phyloP scores from a whole-genome alignment of 2,888 invertebrate genomes.

The Lapara coniferarum region DNA sequence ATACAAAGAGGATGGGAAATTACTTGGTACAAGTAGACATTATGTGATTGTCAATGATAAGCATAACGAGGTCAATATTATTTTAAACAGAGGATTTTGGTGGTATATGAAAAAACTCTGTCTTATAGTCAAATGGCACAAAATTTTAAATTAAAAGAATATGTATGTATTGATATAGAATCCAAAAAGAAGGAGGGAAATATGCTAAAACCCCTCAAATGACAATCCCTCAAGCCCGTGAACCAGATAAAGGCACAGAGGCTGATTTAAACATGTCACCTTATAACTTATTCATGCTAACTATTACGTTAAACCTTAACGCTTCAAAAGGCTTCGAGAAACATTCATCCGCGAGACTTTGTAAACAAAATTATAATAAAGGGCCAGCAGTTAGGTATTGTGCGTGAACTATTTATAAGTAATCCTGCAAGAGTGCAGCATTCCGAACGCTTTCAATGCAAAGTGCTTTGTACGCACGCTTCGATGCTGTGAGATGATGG shows the following conservation, averaged over 20 bases:
- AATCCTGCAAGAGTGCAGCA: constrained; percentile 16
- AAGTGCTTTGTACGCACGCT: constrained; percentile 39
- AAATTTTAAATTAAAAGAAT: background rate
- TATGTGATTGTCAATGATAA: too few species aligned
- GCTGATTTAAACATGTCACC: constrained; percentile 18
- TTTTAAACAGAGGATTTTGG: too few species aligned
- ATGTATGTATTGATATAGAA: background rate
- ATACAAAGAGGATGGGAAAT: background rate
- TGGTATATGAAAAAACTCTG: too few species aligned
- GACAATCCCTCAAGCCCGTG: background rate
- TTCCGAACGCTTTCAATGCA: constrained; percentile 43
- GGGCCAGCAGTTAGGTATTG: constrained; percentile 5
- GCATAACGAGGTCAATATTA: too few species aligned
- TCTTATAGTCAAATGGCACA: background rate
- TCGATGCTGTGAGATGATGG: constrained; percentile 24
- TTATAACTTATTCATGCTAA: constrained; percentile 17
- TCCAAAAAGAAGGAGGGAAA: background rate
- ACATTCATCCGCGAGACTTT: background rate
- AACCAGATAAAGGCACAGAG: background rate
- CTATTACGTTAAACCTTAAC: constrained; percentile 10
- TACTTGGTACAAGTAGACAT: too few species aligned
- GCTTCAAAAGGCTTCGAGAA: constrained; percentile 13
- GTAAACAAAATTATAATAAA: constrained; percentile 22
- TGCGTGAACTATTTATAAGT: constrained; percentile 27
- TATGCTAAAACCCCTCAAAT: background rate